A percentile compares a stretch with the other conserved stretches of the same genome.
Evolutionary conservation across 1,140 invertebrate species (phyloP).

Genomic region (Amyelois transitella): DNA sequence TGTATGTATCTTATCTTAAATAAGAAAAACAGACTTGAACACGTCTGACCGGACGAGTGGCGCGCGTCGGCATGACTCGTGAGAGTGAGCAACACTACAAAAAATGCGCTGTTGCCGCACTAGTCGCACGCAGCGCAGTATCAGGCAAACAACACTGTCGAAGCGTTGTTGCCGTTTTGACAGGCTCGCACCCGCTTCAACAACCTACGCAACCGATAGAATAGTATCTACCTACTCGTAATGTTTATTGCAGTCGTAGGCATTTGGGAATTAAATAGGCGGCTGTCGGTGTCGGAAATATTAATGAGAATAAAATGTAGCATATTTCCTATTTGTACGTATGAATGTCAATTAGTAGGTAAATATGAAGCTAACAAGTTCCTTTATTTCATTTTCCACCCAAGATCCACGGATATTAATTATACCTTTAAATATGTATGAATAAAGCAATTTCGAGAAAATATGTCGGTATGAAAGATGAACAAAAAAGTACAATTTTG

Average conservation of each 20-base stretch:
- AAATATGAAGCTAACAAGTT: too few relatives aligned
- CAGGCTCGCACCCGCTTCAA: constrained; percentile 32
- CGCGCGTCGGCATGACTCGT: constrained; percentile 43
- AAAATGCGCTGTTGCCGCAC: constrained; percentile 60
- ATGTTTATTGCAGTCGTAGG: background rate
- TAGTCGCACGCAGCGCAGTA: constrained; percentile 24
- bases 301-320: background rate
- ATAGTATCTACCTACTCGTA: background rate
- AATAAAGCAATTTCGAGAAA: too few relatives aligned
- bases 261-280: background rate
- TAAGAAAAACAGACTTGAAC: constrained; percentile 5
- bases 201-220: constrained; percentile 16
- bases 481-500: too few relatives aligned
- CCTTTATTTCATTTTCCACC: too few relatives aligned
- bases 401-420: too few relatives aligned
- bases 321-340: background rate
- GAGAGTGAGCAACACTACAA: constrained; percentile 36
- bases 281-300: background rate
- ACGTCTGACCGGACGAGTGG: constrained; percentile 26
- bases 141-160: constrained; percentile 30
- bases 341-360: too few relatives aligned
- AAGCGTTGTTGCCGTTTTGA: constrained; percentile 49
- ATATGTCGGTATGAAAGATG: too few relatives aligned
- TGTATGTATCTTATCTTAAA: background rate
- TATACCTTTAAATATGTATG: too few relatives aligned